Percentiles rank a stretch among this genome's conserved stretches.
phyloP scores from a whole-genome alignment of 2,797 vertebrate genomes.

The Lepus townsendii region DNA sequence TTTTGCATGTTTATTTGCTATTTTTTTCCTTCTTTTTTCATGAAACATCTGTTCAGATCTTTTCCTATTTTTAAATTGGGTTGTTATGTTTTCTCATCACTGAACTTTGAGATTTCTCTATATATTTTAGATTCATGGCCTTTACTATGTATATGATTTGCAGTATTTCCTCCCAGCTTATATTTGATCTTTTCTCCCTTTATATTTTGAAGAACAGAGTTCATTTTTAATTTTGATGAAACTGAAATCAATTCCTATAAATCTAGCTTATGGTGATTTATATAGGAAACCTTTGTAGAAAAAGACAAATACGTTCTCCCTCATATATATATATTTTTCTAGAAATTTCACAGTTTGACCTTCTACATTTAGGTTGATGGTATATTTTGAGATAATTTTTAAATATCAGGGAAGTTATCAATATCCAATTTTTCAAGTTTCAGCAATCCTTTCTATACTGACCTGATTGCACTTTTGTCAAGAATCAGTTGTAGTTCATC shows the following conservation, averaged over 20 bases:
- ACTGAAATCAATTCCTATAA: not conserved
- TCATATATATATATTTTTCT: not conserved
- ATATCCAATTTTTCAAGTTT: not conserved
- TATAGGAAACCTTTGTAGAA: not conserved
- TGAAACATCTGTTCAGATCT: not conserved
- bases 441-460: not conserved
- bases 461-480: constrained; percentile 29
- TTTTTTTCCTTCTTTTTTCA: not conserved
- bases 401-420: not conserved
- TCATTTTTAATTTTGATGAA: constrained; percentile 30
- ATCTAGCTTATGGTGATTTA: not conserved
- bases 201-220: constrained; percentile 1
- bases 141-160: not conserved
- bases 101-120: not conserved
- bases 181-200: not conserved
- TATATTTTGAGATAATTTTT: constrained; percentile 20
- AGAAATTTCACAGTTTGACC: not conserved
- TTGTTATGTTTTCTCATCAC: not conserved
- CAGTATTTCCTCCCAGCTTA: not conserved
- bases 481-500: not conserved
- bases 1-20: no score
- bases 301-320: constrained; percentile 27
- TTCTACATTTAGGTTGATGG: constrained; percentile 14
- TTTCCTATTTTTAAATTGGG: no score
- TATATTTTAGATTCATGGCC: not conserved